Conservation (phyloP, 2,797 vertebrate genomes). For the Acanthurus lineatus region DNA sequence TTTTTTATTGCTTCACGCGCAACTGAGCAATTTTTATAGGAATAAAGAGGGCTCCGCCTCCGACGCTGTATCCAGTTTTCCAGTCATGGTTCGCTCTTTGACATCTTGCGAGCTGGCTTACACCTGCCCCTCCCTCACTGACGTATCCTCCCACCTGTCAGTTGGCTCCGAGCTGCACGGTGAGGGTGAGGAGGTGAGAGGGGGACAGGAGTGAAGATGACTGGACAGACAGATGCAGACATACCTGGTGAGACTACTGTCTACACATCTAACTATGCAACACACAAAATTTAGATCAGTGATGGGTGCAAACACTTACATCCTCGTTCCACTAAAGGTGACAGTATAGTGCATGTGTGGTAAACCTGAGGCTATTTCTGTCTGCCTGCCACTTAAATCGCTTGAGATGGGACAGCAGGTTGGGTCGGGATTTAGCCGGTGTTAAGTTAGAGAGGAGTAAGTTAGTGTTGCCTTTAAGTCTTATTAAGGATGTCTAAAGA, state of each 20-base stretch:
- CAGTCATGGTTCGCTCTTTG: too few species aligned
- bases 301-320: background rate
- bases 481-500: background rate
- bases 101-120: background rate
- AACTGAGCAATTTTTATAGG: too few species aligned
- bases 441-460: constrained; percentile 40
- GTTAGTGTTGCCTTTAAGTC: constrained; percentile 4
- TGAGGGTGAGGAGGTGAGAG: constrained; percentile 21
- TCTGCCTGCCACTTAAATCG: constrained; percentile 59
- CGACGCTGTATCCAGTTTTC: too few species aligned
- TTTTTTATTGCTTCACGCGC: too few species aligned
- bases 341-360: background rate
- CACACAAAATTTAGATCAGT: background rate
- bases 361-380: constrained; percentile 70
- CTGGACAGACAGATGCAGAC: constrained; percentile 61
- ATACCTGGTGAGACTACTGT: constrained; percentile 70
- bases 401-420: constrained; percentile 59
- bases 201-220: constrained; percentile 57
- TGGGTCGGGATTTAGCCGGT: constrained; percentile 63
- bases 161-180: background rate
- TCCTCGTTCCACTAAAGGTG: background rate
- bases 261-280: background rate
- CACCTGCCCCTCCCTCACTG: background rate
- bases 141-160: constrained; percentile 10
- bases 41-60: too few species aligned